phyloP scores from a whole-genome alignment of 2,797 vertebrate genomes.

The Hapalemur alaotrensis region DNA sequence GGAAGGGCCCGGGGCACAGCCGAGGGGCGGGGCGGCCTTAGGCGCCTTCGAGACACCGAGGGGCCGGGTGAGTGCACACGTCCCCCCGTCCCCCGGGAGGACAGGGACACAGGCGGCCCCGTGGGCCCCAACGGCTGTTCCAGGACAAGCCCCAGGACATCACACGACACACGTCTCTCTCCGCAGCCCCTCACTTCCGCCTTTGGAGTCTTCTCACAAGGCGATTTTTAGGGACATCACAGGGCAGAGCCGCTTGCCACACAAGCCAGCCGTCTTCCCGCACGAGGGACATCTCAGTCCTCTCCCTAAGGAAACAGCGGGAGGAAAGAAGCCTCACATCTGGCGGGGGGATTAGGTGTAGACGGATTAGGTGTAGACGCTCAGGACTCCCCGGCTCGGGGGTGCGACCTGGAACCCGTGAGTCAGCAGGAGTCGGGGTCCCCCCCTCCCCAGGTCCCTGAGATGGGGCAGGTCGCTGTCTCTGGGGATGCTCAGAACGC shows the following conservation, averaged over 20 bases:
- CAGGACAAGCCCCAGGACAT: not conserved
- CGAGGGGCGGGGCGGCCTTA: not conserved
- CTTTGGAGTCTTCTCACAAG: not conserved
- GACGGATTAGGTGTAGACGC: constrained; percentile 44
- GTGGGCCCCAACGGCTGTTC: not conserved
- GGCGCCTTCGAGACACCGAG: not conserved
- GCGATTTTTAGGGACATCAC: not conserved
- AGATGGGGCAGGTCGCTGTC: not conserved
- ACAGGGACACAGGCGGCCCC: rapidly evolving
- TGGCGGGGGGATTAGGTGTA: not conserved
- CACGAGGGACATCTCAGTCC: not conserved
- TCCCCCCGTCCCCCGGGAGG: not conserved
- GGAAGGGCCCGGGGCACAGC: not conserved
- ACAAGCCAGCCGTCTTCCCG: not conserved
- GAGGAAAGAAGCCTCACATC: not conserved
- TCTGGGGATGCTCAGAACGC: not conserved
- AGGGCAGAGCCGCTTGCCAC: not conserved
- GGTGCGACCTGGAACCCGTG: not conserved
- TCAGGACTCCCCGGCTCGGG: not conserved
- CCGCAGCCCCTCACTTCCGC: not conserved
- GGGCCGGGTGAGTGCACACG: rapidly evolving
- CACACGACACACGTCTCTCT: not conserved
- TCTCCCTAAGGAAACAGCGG: not conserved
- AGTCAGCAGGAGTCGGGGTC: not conserved
- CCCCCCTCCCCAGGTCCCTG: not conserved